Conservation (phyloP, 2,797 vertebrate species). For the Pipistrellus kuhlii region DNA sequence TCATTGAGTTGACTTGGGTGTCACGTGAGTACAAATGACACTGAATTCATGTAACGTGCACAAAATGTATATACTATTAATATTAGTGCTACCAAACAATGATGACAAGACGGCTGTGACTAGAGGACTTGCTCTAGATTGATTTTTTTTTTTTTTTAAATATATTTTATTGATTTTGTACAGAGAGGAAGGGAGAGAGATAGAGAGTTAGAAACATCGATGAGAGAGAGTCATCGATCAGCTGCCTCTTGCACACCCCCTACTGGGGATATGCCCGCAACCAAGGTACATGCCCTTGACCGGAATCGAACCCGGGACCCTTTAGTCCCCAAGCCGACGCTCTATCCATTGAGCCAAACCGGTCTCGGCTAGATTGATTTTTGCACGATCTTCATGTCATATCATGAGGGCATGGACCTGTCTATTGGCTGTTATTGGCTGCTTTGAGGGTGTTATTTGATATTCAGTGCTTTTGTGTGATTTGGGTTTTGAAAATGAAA, state of each 20-base stretch:
- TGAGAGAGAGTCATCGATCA: no score
- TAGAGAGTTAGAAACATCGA: no score
- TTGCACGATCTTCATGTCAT: not conserved
- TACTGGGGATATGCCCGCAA: no score
- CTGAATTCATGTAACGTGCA: not conserved
- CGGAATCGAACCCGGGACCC: no score
- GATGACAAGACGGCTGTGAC: not conserved
- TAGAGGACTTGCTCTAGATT: not conserved
- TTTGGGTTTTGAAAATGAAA: not conserved
- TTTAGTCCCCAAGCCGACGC: no score
- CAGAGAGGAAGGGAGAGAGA: no score
- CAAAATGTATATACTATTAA: not conserved
- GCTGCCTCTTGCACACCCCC: no score
- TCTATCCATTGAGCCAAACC: no score
- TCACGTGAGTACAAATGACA: not conserved
- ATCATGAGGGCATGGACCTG: not conserved
- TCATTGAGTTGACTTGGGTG: not conserved
- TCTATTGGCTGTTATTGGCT: not conserved
- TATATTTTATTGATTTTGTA: no score
- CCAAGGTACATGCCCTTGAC: no score
- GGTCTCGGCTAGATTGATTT: not conserved
- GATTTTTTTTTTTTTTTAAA: no score
- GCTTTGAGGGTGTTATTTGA: not conserved
- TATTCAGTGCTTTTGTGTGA: not conserved
- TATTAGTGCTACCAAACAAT: not conserved